Conservation (phyloP, 2,888 invertebrate genomes). For the Apeira syringaria region DNA sequence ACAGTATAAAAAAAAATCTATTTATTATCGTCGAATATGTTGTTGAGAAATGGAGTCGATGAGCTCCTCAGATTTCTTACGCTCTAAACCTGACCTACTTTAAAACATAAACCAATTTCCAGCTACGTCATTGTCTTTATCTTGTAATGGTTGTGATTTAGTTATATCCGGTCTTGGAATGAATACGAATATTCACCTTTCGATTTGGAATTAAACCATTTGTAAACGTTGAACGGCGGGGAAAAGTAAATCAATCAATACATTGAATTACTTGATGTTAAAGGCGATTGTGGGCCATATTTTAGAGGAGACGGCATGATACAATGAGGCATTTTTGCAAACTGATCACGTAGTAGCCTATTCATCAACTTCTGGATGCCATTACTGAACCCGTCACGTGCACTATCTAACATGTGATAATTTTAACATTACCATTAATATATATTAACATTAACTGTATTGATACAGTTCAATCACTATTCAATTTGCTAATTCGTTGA, state of each 20-base stretch:
- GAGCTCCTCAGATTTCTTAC: conserved; percentile 16
- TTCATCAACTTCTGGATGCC: conserved; percentile 74
- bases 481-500: no score
- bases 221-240: conserved; percentile 56
- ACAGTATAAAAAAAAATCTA: no score
- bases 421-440: no score
- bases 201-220: conserved; percentile 69
- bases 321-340: conserved; percentile 70
- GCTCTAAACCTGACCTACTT: conserved; percentile 20
- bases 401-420: no score
- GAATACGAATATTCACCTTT: conserved; percentile 52
- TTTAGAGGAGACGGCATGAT: conserved; percentile 68
- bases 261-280: conserved; percentile 77
- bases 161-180: conserved; percentile 43
- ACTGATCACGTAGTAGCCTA: conserved; percentile 70
- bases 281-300: conserved; percentile 74
- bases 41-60: no score
- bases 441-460: no score
- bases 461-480: no score
- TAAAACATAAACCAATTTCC: conserved; percentile 32
- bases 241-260: conserved; percentile 74
- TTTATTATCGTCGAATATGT: no score
- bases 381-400: conserved; percentile 75
- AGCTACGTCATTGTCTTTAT: conserved; percentile 38
- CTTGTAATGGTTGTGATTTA: conserved; percentile 41